phyloP scores from a whole-genome alignment of 2,797 vertebrate genomes.

The Gobionotothen gibberifrons region DNA sequence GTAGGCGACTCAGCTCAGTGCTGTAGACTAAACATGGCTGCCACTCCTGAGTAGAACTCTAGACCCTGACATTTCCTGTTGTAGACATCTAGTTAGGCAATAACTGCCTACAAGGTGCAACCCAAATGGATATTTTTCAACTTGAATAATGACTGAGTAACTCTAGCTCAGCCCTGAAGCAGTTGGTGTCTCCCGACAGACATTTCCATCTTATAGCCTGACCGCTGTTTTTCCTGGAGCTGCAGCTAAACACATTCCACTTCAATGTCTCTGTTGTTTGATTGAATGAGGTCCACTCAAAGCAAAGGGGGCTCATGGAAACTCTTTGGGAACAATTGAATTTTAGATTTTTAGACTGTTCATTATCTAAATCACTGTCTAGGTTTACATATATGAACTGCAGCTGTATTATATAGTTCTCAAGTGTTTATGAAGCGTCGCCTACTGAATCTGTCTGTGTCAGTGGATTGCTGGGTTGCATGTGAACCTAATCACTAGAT shows the following conservation, averaged over 20 bases:
- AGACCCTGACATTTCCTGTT: constrained; percentile 53
- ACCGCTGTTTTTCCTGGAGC: constrained; percentile 39
- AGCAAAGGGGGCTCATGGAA: constrained; percentile 25
- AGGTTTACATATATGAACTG: constrained; percentile 40
- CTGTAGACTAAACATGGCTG: constrained; percentile 58
- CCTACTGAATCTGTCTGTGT: constrained; percentile 41
- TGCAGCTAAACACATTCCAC: constrained; percentile 51
- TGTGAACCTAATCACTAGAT: constrained; percentile 63
- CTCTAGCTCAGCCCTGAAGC: constrained; percentile 48
- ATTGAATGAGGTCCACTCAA: constrained; percentile 45
- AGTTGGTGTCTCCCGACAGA: constrained; percentile 33
- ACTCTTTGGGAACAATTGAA: constrained; percentile 12
- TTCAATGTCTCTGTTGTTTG: constrained; percentile 32
- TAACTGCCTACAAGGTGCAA: constrained; percentile 44
- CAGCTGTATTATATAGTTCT: constrained; percentile 29
- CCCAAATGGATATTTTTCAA: constrained; percentile 53
- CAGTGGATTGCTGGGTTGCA: constrained; percentile 63
- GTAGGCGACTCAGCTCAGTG: constrained; percentile 1
- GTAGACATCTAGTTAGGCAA: constrained; percentile 47
- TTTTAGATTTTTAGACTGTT: constrained; percentile 19
- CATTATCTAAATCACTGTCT: constrained; percentile 47
- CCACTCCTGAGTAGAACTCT: constrained; percentile 30
- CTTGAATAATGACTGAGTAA: constrained; percentile 57
- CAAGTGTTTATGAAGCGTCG: constrained; percentile 43
- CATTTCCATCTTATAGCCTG: constrained; percentile 22